Conservation (phyloP, 2,113 vertebrate species). For the Ophiodon elongatus region DNA sequence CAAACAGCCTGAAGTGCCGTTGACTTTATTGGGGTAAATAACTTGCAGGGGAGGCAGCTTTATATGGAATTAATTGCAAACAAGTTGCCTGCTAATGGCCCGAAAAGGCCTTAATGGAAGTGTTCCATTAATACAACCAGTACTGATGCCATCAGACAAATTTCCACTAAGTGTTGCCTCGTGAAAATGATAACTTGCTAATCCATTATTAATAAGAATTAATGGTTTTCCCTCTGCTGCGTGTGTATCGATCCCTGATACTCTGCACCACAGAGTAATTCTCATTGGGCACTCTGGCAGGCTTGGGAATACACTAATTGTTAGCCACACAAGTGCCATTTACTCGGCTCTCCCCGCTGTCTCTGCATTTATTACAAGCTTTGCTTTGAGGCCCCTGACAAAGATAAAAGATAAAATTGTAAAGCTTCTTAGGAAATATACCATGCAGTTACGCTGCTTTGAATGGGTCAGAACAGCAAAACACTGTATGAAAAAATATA, state of each 20-base stretch:
- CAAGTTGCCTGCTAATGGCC: constrained; percentile 80
- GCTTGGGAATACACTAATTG: constrained; percentile 76
- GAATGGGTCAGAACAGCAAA: not conserved
- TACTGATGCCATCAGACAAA: constrained; percentile 81
- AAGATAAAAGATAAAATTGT: constrained; percentile 16
- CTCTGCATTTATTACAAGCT: constrained; percentile 67
- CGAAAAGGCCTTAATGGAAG: constrained; percentile 83
- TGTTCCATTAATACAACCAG: constrained; percentile 80
- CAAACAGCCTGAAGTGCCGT: constrained; percentile 76
- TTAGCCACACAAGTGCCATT: constrained; percentile 77
- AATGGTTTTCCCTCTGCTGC: constrained; percentile 80
- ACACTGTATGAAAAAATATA: not conserved
- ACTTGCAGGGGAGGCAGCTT: constrained; percentile 76
- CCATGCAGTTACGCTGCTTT: not conserved
- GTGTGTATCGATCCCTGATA: constrained; percentile 80
- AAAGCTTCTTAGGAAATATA: constrained; percentile 18
- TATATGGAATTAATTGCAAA: constrained; percentile 83
- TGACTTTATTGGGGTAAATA: constrained; percentile 79
- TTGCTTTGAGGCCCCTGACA: constrained; percentile 36
- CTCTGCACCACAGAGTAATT: constrained; percentile 72
- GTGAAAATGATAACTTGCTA: constrained; percentile 84
- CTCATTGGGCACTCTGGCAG: constrained; percentile 68
- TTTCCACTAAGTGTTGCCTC: constrained; percentile 80
- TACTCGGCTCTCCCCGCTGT: constrained; percentile 59
- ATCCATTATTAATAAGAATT: constrained; percentile 86